Evolutionary conservation across 2,113 vertebrate species (phyloP).

Genomic region (Ginglymostoma cirratum): DNA sequence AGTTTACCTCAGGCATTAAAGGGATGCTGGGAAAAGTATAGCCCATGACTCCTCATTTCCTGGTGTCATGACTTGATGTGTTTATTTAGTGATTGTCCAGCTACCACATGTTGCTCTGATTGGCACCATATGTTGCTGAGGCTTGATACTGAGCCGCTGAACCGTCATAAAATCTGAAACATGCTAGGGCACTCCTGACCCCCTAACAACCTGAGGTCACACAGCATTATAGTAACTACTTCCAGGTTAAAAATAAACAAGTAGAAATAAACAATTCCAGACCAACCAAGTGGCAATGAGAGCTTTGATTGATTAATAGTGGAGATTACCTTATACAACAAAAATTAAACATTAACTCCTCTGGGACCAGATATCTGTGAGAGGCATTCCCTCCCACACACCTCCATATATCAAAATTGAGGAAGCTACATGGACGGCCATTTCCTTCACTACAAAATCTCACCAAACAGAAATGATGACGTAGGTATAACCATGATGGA

Average conservation of each 20-base stretch:
- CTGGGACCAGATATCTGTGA: neutral
- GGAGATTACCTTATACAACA: neutral
- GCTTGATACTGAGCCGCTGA: neutral
- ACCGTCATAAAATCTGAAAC: neutral
- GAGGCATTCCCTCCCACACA: neutral
- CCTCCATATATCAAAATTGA: neutral
- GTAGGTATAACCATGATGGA: neutral
- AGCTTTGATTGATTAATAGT: neutral
- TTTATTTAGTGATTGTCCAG: neutral
- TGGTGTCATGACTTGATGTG: conserved; percentile 4
- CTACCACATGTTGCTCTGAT: neutral
- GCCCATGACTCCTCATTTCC: conserved; percentile 7
- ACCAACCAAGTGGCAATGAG: neutral
- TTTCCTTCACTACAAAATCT: neutral
- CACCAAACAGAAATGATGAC: neutral
- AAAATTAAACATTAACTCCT: neutral
- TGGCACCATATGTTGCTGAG: neutral
- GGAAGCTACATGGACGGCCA: neutral
- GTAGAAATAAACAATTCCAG: conserved; percentile 16
- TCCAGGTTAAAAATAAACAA: conserved; percentile 30
- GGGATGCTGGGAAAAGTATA: neutral
- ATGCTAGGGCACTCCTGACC: neutral
- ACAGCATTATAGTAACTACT: conserved; percentile 4
- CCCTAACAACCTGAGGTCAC: neutral
- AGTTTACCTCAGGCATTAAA: neutral